Percentiles rank a stretch among this genome's conserved stretches.
These are phyloP conservation scores for Pseudochromis fuscus DNA, from an alignment of 2,797 vertebrate genomes.

Conservation along the genomic window DNA sequence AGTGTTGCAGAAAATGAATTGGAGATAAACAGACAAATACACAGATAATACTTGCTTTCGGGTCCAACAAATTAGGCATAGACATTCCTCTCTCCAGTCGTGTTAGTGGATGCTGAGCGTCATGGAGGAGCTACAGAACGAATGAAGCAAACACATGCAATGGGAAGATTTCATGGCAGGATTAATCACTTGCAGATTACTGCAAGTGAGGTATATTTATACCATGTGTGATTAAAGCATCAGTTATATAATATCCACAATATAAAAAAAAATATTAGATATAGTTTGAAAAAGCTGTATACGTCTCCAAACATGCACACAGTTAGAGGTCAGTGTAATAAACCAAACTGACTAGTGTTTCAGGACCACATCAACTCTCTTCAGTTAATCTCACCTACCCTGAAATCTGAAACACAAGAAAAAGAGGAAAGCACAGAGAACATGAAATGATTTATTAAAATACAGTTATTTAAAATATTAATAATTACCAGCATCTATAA, in stretches of 20 bases:
- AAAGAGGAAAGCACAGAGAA: constrained; percentile 20
- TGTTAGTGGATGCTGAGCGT: constrained; percentile 87
- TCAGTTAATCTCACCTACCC: constrained; percentile 61
- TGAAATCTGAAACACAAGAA: constrained; percentile 64
- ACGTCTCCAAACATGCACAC: constrained; percentile 29
- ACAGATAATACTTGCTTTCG: constrained; percentile 91
- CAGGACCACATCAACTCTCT: neutral
- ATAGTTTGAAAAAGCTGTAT: neutral
- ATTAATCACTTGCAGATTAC: constrained; percentile 26
- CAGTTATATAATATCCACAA: neutral
- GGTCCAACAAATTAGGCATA: constrained; percentile 98
- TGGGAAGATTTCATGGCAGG: constrained; percentile 24
- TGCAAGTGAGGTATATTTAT: constrained; percentile 16
- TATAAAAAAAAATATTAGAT: neutral
- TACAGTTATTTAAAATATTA: neutral
- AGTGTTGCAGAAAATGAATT: neutral
- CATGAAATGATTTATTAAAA: neutral
- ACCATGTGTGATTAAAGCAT: constrained; percentile 1
- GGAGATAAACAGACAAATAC: constrained; percentile 35
- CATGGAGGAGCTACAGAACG: constrained; percentile 85
- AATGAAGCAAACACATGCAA: constrained; percentile 73
- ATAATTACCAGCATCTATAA: neutral
- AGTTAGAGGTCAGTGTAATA: constrained; percentile 1
- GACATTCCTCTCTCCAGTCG: constrained; percentile 95
- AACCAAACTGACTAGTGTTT: constrained; percentile 12